Evolutionary conservation across 2,797 vertebrate genomes (phyloP).

Genomic region (Octomys mimax): DNA sequence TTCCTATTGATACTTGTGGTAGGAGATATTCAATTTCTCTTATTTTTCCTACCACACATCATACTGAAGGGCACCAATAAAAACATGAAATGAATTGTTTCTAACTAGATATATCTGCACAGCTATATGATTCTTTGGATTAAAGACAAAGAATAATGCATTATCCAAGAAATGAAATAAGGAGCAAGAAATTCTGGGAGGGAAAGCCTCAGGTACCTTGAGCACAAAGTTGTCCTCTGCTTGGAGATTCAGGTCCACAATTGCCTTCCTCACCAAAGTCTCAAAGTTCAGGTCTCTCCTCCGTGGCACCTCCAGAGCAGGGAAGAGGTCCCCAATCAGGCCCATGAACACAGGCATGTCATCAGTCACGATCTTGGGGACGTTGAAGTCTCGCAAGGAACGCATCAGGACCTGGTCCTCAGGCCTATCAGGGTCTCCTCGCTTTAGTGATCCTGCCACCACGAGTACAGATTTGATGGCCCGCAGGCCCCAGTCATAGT

Average conservation of each 20-base stretch:
- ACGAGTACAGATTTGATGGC: conserved; percentile 98
- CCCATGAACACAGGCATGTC: conserved; percentile 98
- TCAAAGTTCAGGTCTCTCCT: conserved; percentile 94
- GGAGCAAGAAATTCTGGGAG: neutral
- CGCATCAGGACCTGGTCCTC: conserved; percentile 98
- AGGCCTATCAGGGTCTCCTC: conserved; percentile 93
- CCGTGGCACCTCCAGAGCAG: conserved; percentile 94
- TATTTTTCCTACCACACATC: neutral
- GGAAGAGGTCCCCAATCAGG: conserved; percentile 96
- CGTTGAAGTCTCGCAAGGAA: conserved; percentile 96
- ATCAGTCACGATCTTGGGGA: conserved; percentile 96
- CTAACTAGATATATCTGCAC: neutral
- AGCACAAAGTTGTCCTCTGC: conserved; percentile 97
- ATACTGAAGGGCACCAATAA: neutral
- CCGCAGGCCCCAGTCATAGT: conserved; percentile 98
- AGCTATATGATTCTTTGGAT: neutral
- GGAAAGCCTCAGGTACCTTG: conserved; percentile 89
- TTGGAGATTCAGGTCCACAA: conserved; percentile 95
- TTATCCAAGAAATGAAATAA: neutral
- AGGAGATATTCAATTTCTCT: neutral
- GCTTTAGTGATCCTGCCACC: conserved; percentile 96
- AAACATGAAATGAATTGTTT: neutral
- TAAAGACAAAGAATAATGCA: neutral
- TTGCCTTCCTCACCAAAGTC: conserved; percentile 92
- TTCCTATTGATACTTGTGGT: neutral